Evolutionary conservation across 2,797 vertebrate species (phyloP), one percentile per base, ranked within the genome.

Genomic region (Loriculus beryllinus): DNA sequence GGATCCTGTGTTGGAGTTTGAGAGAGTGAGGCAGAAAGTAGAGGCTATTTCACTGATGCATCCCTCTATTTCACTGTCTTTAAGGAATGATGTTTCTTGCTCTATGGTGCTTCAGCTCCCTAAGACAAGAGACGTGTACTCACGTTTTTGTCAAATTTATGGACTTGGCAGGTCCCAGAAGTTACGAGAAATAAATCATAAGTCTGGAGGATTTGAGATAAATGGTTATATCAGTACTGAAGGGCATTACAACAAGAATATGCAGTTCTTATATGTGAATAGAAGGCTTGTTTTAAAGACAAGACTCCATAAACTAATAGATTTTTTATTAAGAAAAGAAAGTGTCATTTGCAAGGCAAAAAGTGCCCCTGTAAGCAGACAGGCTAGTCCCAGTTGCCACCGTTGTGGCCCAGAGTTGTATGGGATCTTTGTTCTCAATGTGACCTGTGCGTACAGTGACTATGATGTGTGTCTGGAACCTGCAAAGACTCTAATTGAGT

Each of bases 381-480:
- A 97, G 11, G 65, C 84, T 45, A 97, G 75, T 89, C 98, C 98
- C 5, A 91, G 91, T 87, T 98, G 97, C 88, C 96, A 97, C 64
- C 98, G 98, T n/a, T 96, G 97, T 77, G 97, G 97, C 70, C 95
- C 98, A 64, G 99, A 99, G 56, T 96, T 98, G 56, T 94, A 99
- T 0, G 99, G 98, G 8, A 96, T 99, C 35, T 99, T 99, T 93
- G 80, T 99, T 74, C 96, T 99, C 76, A 98, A 99, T 26, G 98
- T 99, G 54, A 98, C 98, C 75, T 99, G 99, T 88, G 96, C 96
- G 0, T 98, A 98, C 94, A 98, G 98, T 19, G 99, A 99, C 59
- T 99, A 99, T 86, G 99, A 99, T 85, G 97, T 99, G 69, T 99
- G 98, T 95, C 97, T 99, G 48, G 99, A 99, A 89, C 99, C 99